Base-by-base conservation (phyloP, 2,113 vertebrate species). In the Ochotona curzoniae region DNA sequence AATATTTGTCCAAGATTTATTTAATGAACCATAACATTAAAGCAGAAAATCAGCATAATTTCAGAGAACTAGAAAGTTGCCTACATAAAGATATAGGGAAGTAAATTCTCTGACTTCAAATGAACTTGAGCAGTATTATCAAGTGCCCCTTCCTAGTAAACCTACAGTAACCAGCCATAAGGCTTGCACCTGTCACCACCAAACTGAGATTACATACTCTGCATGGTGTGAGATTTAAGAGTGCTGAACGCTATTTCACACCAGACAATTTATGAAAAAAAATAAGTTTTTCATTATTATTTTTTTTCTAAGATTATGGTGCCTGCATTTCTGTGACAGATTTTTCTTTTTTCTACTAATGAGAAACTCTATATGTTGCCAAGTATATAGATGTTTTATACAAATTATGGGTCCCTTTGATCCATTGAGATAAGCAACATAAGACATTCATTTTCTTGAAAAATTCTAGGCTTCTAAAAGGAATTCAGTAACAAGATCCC, bases 111-210 rank as follows among this genome's bases (percentile, higher is more conserved):
- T 5, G 28, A 54, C 70, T 89, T 25, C 18, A 12, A 38, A 15
- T 28, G 26, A 92, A 60, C 60, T 44, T 66, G 44, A n/a, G 20
- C 32, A 47, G 26, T 14, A 35, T 91, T 83, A 78, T 57, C 73
- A 87, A 70, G 35, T 82, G 63, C 32, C 54, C n/a, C 93, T 97
- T 97, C 64, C 87, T 78, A 86, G n/a, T 25, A 32, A 96, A 80
- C 61, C 12, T 15, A 28, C 23, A 93, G 79, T 17, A 71, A 93
- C 90, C 97, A 96, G 26, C 84, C 96, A 87, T 93, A 97, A 97
- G 95, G 92, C 89, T 93, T 97, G 87, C 89, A 97, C 95, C 93
- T 98, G 94, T 98, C 96, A 98, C 87, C 95, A 96, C 92, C n/a
- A 20, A 74, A 83, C 25, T 2, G 61, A 93, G 87, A 94, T 96